Base-by-base conservation (phyloP, 2,888 invertebrate genomes). In the Drosophila melanosoma region DNA sequence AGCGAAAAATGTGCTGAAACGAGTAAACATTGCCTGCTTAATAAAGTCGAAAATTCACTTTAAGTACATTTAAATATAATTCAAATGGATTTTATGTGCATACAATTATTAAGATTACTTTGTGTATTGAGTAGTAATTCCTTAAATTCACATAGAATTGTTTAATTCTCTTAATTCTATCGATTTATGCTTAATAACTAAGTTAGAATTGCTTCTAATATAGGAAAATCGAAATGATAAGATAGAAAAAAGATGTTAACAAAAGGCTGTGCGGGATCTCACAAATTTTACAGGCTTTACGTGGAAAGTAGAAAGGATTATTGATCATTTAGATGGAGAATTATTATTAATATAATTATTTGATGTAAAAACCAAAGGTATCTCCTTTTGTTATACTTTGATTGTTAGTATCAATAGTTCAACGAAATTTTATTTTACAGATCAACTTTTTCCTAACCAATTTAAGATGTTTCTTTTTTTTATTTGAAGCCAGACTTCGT, bases 401-500 rank as follows among this genome's bases (percentile, higher is more conserved):
- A 12, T 5, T 38, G 4, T n/a, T 7, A 12, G 6, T 12, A 7
- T 15, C 11, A 11, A 4, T n/a, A 11, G 20, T 17, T 20, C 1
- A 20, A 23, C 2, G 3, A 23, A 33, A 8, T 8, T 23, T 1
- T 1, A 12, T 10, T 40, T 3, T 32, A 8, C 20, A n/a, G 3
- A 42, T 36, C 10, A 15, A 42, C 32, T 32, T 42, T 40, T 11
- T 12, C 3, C 7, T 5, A 20, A 20, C 3, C 20, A 20, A 8
- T 20, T 29, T 1, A 0, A 56, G 20, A 1, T 15, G 15, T 10
- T 38, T 40, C 8, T 15, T n/a, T 40, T 10, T 10, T 40, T 10
- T 10, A 15, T 29, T 42, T 42, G 10, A 76, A 79, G 78, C 81
- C 71, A 32, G 65, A 69, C 61, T 65, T 67, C 10, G 17, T 1